phyloP scores from a whole-genome alignment of 2,797 vertebrate genomes.

The Muscicapa striata region DNA sequence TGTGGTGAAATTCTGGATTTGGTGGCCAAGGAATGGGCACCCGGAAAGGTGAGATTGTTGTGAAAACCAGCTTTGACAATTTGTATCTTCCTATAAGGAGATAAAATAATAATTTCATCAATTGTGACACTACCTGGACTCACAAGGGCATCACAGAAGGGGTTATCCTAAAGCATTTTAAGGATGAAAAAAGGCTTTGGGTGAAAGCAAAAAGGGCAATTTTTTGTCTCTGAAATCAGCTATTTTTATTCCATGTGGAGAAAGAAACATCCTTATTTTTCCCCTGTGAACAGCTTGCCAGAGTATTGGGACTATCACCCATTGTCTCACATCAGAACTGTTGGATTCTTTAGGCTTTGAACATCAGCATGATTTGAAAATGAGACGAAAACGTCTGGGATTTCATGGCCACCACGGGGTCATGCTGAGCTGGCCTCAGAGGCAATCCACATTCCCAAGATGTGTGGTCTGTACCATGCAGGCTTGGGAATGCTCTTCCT shows the following conservation, averaged over 20 bases:
- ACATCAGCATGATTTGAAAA: neutral
- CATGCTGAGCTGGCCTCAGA: neutral
- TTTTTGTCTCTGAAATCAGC: neutral
- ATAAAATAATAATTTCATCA: neutral
- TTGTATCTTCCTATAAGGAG: neutral
- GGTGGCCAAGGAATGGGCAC: neutral
- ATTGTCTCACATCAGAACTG: neutral
- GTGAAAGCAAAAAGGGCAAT: neutral
- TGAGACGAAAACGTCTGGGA: neutral
- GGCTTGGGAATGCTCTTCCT: slow-evolving; percentile 34
- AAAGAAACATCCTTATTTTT: neutral
- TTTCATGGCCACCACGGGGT: neutral
- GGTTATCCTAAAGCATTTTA: neutral
- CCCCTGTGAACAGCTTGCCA: neutral
- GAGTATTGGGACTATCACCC: neutral
- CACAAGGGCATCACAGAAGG: neutral
- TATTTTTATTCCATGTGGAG: neutral
- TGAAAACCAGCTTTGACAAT: neutral
- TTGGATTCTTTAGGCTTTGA: neutral
- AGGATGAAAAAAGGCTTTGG: neutral
- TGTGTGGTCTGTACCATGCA: slow-evolving; percentile 36
- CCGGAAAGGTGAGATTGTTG: neutral
- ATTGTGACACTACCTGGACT: neutral
- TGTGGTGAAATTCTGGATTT: neutral
- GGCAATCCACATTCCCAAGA: neutral